phyloP scores from a whole-genome alignment of 2,888 invertebrate genomes.

The Megastigmus dorsalis region DNA sequence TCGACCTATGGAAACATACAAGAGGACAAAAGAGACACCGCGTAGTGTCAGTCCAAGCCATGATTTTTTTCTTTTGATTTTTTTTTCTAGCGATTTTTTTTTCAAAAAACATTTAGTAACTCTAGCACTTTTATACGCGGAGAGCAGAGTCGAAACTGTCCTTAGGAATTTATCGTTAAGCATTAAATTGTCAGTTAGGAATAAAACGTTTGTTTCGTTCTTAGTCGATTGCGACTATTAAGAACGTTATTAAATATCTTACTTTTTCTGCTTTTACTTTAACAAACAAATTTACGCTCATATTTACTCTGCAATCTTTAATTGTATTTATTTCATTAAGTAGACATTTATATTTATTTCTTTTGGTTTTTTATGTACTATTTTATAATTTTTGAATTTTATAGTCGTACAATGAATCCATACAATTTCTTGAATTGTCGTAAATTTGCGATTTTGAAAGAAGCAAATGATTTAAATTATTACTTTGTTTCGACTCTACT shows the following conservation, averaged over 20 bases:
- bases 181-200: neutral
- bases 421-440: too few relatives aligned
- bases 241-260: too few relatives aligned
- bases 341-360: neutral
- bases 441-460: too few relatives aligned
- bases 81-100: constrained; percentile 31
- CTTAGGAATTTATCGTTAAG: neutral
- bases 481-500: constrained; percentile 39
- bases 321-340: neutral
- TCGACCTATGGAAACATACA: constrained; percentile 74
- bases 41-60: constrained; percentile 61
- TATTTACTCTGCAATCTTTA: too few relatives aligned
- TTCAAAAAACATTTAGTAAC: constrained; percentile 5
- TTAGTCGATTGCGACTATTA: too few relatives aligned
- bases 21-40: constrained; percentile 72
- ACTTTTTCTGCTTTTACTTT: too few relatives aligned
- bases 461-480: too few relatives aligned
- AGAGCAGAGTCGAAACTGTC: constrained; percentile 41
- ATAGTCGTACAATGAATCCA: too few relatives aligned
- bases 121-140: too few relatives aligned
- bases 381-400: too few relatives aligned
- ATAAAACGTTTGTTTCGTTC: neutral
- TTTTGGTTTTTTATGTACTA: neutral
- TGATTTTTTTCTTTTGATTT: constrained; percentile 57
- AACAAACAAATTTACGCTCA: too few relatives aligned